phyloP scores from a whole-genome alignment of 2,888 invertebrate species.

The Eucriotettix oculatus region DNA sequence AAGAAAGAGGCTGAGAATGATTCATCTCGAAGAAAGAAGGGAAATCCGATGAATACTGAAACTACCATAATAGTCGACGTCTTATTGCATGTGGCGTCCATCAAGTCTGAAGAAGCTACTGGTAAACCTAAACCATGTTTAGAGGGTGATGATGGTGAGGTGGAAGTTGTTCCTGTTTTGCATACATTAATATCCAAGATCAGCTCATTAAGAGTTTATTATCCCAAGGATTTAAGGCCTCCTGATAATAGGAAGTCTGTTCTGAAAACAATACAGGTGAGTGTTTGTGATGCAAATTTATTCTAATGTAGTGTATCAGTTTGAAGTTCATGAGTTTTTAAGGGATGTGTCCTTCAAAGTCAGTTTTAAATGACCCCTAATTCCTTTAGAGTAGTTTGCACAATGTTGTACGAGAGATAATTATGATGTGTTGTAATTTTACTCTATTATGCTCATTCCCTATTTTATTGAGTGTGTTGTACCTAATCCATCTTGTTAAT shows the following conservation, averaged over 20 bases:
- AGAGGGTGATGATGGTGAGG: conserved; percentile 54
- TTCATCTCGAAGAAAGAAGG: conserved; percentile 5
- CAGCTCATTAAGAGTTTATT: conserved; percentile 76
- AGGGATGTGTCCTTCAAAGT: no score
- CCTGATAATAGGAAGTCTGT: conserved; percentile 73
- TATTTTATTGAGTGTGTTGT: no score
- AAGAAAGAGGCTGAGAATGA: conserved; percentile 34
- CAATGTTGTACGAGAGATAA: no score
- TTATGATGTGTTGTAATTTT: no score
- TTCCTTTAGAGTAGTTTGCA: no score
- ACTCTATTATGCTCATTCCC: no score
- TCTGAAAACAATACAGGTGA: conserved; percentile 47
- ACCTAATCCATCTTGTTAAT: no score
- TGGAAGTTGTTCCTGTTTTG: conserved; percentile 78
- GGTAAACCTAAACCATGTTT: conserved; percentile 42
- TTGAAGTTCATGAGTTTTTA: neutral
- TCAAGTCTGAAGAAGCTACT: conserved; percentile 25
- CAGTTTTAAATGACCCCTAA: no score
- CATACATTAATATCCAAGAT: conserved; percentile 70
- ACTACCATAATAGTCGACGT: conserved; percentile 64
- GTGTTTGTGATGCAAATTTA: neutral
- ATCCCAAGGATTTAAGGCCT: conserved; percentile 78
- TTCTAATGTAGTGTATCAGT: neutral
- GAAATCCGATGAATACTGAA: conserved; percentile 19
- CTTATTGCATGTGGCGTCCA: conserved; percentile 57